phyloP scores from a whole-genome alignment of 2,797 vertebrate genomes.

The Neosilurus hyrtlii region DNA sequence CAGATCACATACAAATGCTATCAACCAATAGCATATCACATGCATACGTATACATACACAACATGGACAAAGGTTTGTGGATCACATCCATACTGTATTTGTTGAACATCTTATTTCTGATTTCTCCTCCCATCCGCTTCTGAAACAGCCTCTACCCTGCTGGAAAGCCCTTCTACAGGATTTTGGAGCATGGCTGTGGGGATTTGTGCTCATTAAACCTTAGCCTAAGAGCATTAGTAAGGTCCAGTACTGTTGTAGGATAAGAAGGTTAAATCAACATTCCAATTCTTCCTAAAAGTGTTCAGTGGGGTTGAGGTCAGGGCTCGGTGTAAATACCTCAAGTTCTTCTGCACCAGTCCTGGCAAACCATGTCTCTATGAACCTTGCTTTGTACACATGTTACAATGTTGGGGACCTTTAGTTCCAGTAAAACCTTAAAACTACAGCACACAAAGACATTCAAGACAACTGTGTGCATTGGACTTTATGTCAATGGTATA shows the following conservation, averaged over 20 bases:
- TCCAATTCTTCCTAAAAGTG: not conserved
- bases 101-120: not conserved
- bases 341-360: not conserved
- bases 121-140: not conserved
- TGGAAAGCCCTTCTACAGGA: not conserved
- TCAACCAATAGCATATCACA: not conserved
- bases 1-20: not conserved
- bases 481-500: not conserved
- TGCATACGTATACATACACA: not conserved
- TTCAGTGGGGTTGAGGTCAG: not conserved
- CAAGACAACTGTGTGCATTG: not conserved
- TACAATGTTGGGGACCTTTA: not conserved
- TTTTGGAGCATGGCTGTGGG: not conserved
- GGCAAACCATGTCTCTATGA: not conserved
- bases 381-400: not conserved
- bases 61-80: not conserved
- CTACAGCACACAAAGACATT: not conserved
- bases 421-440: not conserved
- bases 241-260: not conserved
- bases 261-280: not conserved
- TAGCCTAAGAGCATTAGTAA: not conserved
- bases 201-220: slow-evolving; percentile 12
- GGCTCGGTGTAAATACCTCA: too few relatives aligned
- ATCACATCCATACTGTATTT: not conserved
- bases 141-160: not conserved